These are phyloP conservation scores for Apamea epomidion DNA, from an alignment of 2,888 invertebrate species.

Conservation along the genomic window DNA sequence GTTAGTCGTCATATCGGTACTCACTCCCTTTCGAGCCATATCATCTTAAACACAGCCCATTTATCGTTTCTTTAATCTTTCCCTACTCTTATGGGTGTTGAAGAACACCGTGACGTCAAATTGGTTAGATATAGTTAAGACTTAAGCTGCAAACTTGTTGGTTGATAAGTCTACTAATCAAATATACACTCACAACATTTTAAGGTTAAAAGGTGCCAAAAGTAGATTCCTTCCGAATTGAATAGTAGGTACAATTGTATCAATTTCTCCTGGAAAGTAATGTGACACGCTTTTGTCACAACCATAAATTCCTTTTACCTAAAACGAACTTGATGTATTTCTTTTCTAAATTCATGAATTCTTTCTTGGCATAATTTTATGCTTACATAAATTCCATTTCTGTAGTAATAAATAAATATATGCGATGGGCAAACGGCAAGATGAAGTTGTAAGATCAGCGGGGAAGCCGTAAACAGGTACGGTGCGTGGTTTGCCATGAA, in stretches of 20 bases:
- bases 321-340: slow-evolving; percentile 38
- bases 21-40: too few relatives aligned
- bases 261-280: not conserved
- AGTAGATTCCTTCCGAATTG: not conserved
- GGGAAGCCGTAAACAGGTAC: slow-evolving; percentile 67
- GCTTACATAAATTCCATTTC: slow-evolving; percentile 65
- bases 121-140: not conserved
- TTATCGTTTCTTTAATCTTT: not conserved
- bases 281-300: not conserved
- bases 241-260: not conserved
- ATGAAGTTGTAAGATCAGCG: slow-evolving; percentile 71
- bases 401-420: slow-evolving; percentile 67
- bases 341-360: slow-evolving; percentile 47
- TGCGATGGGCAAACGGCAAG: slow-evolving; percentile 60
- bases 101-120: not conserved
- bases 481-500: slow-evolving; percentile 3
- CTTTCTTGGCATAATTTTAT: slow-evolving; percentile 61
- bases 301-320: slow-evolving; percentile 32
- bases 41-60: too few relatives aligned
- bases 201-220: too few relatives aligned
- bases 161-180: not conserved
- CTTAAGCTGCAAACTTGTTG: not conserved
- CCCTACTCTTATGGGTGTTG: not conserved
- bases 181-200: too few relatives aligned
- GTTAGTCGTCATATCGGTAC: too few relatives aligned